Conservation (phyloP, 92 coral and sea anemone species). For the Bergia puertoricense region DNA sequence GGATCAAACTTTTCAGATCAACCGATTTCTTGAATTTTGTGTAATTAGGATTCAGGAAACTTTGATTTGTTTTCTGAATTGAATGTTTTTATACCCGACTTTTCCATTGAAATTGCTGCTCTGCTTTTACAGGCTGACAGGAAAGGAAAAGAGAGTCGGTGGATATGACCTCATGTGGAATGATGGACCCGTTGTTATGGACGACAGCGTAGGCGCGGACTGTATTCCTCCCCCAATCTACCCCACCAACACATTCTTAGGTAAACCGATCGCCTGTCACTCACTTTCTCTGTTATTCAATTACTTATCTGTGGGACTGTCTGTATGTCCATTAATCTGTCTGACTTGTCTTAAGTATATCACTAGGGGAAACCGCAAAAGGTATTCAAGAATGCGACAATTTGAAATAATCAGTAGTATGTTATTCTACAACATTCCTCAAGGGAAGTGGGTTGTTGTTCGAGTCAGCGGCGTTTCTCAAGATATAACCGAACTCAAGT, state of each 20-base stretch:
- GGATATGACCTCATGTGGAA: slow-evolving; percentile 99
- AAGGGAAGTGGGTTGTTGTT: no score
- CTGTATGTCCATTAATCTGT: not conserved
- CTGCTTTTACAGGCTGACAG: slow-evolving; percentile 66
- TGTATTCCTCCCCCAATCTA: slow-evolving; percentile 90
- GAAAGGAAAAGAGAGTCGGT: slow-evolving; percentile 97
- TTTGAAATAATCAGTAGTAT: no score
- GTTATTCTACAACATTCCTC: no score
- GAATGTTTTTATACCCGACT: not conserved
- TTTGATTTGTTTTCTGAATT: no score
- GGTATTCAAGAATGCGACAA: no score
- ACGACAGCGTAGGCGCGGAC: slow-evolving; percentile 91
- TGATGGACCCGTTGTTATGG: slow-evolving; percentile 95
- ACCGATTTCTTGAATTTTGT: no score
- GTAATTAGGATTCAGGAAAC: no score
- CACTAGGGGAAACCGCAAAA: not conserved
- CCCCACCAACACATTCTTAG: slow-evolving; percentile 96
- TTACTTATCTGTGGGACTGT: not conserved
- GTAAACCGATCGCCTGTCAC: slow-evolving; percentile 41
- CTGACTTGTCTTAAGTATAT: not conserved
- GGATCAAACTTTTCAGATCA: no score
- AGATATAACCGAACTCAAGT: no score
- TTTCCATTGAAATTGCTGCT: no score
- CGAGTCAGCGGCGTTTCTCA: no score
- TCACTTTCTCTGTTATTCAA: not conserved